Conservation (phyloP, 2,888 invertebrate species). For the Volucella inanis region DNA sequence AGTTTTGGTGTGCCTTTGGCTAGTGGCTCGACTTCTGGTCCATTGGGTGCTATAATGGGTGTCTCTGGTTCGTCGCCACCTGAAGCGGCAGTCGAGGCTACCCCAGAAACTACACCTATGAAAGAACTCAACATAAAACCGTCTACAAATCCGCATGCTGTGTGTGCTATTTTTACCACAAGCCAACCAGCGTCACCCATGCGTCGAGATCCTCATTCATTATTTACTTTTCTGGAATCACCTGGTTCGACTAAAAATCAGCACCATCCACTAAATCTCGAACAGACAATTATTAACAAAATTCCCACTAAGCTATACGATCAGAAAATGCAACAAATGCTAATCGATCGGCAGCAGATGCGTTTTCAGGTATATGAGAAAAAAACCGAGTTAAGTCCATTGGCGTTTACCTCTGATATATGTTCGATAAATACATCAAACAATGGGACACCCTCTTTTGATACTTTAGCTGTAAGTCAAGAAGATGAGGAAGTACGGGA, state of each 20-base stretch:
- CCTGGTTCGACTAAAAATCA: constrained; percentile 60
- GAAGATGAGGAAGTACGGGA: constrained; percentile 85
- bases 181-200: constrained; percentile 89
- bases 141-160: constrained; percentile 86
- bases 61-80: constrained; percentile 89
- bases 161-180: constrained; percentile 85
- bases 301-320: constrained; percentile 77
- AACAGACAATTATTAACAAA: constrained; percentile 75
- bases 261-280: constrained; percentile 48
- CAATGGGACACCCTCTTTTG: constrained; percentile 59
- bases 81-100: constrained; percentile 94
- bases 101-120: constrained; percentile 93
- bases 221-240: constrained; percentile 84
- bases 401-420: constrained; percentile 68
- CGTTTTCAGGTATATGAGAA: constrained; percentile 32
- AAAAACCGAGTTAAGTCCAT: constrained; percentile 74
- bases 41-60: constrained; percentile 76
- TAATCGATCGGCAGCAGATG: constrained; percentile 78
- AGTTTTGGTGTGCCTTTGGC: constrained; percentile 84
- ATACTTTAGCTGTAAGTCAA: constrained; percentile 51
- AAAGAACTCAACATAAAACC: constrained; percentile 84
- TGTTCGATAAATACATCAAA: constrained; percentile 36
- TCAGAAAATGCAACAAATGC: constrained; percentile 78
- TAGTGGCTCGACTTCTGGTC: constrained; percentile 75
- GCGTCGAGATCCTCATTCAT: constrained; percentile 85